Conservation (phyloP, 2,797 vertebrate species). For the Chaetophractus vellerosus region DNA sequence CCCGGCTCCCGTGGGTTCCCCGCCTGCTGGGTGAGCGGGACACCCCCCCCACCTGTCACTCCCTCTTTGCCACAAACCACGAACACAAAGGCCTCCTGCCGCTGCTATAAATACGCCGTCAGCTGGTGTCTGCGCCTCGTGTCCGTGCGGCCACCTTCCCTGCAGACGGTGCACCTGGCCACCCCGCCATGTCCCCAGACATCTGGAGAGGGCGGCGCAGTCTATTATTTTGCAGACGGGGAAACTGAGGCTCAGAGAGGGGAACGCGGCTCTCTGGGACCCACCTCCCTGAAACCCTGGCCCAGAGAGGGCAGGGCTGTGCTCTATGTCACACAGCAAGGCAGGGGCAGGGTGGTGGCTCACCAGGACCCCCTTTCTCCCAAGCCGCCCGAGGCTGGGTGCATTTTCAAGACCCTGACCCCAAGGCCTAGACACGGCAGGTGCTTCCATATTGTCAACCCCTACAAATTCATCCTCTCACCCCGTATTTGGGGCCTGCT, state of each 20-base stretch:
- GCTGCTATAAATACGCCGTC: neutral
- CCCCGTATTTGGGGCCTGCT: accelerated
- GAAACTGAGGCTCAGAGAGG: neutral
- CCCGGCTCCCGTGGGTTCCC: neutral
- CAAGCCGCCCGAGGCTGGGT: neutral
- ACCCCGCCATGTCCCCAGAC: neutral
- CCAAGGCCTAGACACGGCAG: neutral
- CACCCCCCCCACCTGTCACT: neutral
- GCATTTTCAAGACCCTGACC: accelerated
- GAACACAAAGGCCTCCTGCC: neutral
- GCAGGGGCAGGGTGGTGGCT: neutral
- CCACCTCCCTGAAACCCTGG: neutral
- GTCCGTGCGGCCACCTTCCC: neutral
- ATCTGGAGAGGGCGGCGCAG: neutral
- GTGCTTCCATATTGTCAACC: accelerated
- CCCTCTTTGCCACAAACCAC: neutral
- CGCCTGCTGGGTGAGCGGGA: no score
- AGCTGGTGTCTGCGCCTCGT: neutral
- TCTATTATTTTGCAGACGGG: neutral
- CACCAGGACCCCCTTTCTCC: neutral
- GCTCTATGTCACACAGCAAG: neutral
- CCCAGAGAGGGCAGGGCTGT: neutral
- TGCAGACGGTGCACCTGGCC: neutral
- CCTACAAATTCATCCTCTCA: accelerated
- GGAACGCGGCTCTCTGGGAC: accelerated